Evolutionary conservation across 2,113 vertebrate species (phyloP).

Genomic region (Thunnus maccoyii): DNA sequence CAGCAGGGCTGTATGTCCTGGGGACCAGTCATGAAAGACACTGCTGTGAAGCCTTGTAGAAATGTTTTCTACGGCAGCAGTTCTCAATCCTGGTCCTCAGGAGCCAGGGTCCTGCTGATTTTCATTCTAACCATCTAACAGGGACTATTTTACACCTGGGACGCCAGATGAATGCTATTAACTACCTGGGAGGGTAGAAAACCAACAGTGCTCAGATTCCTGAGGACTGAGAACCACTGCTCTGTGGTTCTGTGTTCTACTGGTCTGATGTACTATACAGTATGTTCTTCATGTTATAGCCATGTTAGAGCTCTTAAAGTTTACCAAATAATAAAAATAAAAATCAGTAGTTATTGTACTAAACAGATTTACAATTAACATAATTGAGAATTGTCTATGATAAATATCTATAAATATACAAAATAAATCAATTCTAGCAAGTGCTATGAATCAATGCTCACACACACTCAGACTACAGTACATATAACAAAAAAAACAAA

Average conservation of each 20-base stretch:
- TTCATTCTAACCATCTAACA: constrained; percentile 57
- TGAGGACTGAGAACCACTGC: constrained; percentile 1
- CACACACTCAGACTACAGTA: neutral
- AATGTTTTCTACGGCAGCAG: constrained; percentile 39
- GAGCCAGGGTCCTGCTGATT: constrained; percentile 43
- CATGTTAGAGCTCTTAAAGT: neutral
- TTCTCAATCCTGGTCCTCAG: constrained; percentile 50
- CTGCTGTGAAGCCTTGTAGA: constrained; percentile 55
- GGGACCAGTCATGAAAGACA: constrained; percentile 39
- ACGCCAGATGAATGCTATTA: constrained; percentile 51
- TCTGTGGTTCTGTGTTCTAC: neutral
- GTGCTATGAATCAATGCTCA: neutral
- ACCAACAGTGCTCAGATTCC: constrained; percentile 3
- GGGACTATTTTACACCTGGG: constrained; percentile 53
- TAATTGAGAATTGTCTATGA: neutral
- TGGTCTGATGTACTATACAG: neutral
- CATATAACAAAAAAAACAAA: too few relatives aligned
- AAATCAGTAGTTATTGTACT: too few relatives aligned
- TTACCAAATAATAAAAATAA: too few relatives aligned
- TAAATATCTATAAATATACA: neutral
- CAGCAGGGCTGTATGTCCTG: constrained; percentile 36
- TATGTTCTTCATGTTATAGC: neutral
- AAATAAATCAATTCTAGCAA: neutral
- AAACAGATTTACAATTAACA: too few relatives aligned
- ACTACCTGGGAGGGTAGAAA: constrained; percentile 36